These are phyloP conservation scores for Orycteropus afer DNA, from an alignment of 2,113 vertebrate genomes.

Conservation along the genomic window DNA sequence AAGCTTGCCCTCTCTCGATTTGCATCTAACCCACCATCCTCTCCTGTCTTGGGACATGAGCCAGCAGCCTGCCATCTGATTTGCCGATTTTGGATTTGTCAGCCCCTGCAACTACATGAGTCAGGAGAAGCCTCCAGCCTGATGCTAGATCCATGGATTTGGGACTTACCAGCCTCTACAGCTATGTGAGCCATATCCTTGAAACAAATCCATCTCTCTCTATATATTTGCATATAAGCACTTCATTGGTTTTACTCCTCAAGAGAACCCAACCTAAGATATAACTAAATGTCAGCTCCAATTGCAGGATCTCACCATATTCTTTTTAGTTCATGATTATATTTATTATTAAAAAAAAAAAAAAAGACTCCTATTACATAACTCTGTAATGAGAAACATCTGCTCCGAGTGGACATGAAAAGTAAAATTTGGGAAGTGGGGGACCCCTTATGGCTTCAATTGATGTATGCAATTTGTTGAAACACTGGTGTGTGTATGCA, in stretches of 20 bases:
- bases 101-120: not conserved
- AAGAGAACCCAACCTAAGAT: not conserved
- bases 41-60: not conserved
- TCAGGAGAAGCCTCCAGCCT: not conserved
- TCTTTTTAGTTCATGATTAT: conserved; percentile 50
- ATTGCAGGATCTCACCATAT: conserved; percentile 34
- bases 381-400: conserved; percentile 39
- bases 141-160: not conserved
- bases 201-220: not conserved
- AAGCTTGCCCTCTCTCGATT: not conserved
- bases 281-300: conserved; percentile 58
- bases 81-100: not conserved
- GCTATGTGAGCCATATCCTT: not conserved
- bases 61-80: too few relatives aligned
- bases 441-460: not conserved
- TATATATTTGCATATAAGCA: not conserved
- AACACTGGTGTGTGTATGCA: not conserved
- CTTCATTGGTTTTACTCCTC: not conserved
- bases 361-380: conserved; percentile 46
- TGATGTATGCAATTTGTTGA: not conserved
- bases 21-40: not conserved
- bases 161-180: not conserved
- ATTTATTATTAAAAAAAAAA: conserved; percentile 75
- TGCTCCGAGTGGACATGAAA: conserved; percentile 36
- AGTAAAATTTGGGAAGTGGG: not conserved